A percentile compares a stretch with the other conserved stretches of the same genome.
These are phyloP conservation scores for Pecten maximus DNA, from an alignment of 2,888 invertebrate species.

Conservation along the genomic window DNA sequence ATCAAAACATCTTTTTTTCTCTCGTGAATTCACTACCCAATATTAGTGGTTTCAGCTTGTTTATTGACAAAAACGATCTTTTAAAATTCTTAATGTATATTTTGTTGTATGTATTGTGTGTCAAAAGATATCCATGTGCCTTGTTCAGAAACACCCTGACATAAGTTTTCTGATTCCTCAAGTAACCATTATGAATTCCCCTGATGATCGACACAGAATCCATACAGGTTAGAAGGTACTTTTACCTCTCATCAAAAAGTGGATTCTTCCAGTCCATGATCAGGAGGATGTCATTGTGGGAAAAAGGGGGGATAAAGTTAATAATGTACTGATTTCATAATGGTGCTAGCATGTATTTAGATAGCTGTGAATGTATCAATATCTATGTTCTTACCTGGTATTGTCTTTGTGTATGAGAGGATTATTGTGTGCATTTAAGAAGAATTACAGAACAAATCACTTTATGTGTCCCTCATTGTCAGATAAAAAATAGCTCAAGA, in stretches of 20 bases:
- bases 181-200: not conserved
- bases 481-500: not conserved
- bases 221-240: not conserved
- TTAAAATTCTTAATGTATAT: conserved; percentile 11
- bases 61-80: not conserved
- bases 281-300: not conserved
- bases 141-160: not conserved
- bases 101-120: not conserved
- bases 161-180: not conserved
- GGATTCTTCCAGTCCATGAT: not conserved
- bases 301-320: not conserved
- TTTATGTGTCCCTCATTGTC: not conserved
- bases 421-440: not conserved
- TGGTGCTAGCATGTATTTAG: conserved; percentile 26
- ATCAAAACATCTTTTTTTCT: not conserved
- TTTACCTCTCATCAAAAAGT: not conserved
- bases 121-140: not conserved
- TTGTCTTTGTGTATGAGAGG: not conserved
- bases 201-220: not conserved
- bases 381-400: not conserved
- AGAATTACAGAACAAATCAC: not conserved
- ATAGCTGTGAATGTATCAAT: conserved; percentile 6
- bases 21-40: not conserved
- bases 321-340: conserved; percentile 17
- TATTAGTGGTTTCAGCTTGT: not conserved